A percentile compares a stretch with the other conserved stretches of the same genome.
Conservation (phyloP, 2,888 invertebrate species). For the Acronicta leporina region DNA sequence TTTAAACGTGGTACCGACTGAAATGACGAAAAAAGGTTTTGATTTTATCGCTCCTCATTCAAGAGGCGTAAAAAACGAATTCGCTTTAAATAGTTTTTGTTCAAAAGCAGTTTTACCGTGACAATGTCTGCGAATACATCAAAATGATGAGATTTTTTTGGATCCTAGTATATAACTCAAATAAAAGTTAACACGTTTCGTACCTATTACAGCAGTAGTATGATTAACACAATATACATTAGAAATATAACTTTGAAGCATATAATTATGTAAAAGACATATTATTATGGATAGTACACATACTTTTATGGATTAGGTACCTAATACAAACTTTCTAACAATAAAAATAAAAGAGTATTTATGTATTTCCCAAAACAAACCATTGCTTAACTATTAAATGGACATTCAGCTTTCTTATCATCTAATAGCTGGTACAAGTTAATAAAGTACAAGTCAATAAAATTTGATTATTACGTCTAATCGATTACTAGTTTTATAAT, state of each 20-base stretch:
- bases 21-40: conserved; percentile 37
- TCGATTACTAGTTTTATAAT: conserved; percentile 47
- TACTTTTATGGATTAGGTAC: too few relatives aligned
- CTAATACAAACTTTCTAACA: conserved; percentile 40
- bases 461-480: conserved; percentile 36
- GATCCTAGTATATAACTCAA: too few relatives aligned
- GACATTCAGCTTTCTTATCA: conserved; percentile 36
- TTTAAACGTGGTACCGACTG: conserved; percentile 56
- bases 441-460: conserved; percentile 34
- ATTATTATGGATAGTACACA: too few relatives aligned
- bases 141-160: neutral
- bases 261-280: too few relatives aligned
- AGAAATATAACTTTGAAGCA: too few relatives aligned
- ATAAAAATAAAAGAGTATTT: too few relatives aligned
- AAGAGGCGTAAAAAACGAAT: conserved; percentile 7
- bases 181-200: too few relatives aligned
- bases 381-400: conserved; percentile 12
- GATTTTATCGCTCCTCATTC: conserved; percentile 19
- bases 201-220: too few relatives aligned
- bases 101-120: neutral
- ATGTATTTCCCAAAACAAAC: neutral
- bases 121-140: neutral
- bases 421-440: conserved; percentile 29
- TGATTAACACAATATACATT: too few relatives aligned
- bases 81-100: conserved; percentile 3